Conservation (phyloP, 2,888 invertebrate species). For the Chrysolina oricalcia region DNA sequence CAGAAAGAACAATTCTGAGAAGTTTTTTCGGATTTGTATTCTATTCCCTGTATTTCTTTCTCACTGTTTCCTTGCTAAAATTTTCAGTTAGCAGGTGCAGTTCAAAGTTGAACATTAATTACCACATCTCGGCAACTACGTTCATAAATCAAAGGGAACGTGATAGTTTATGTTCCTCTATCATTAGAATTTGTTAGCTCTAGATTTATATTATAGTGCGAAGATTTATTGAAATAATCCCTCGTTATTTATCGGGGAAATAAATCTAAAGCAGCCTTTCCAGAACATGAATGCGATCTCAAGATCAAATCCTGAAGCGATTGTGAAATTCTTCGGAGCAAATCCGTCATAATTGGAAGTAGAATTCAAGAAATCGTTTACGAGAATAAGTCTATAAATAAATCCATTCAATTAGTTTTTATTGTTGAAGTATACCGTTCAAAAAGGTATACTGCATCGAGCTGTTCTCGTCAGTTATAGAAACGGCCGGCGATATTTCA, state of each 20-base stretch:
- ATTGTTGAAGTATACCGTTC: conserved; percentile 56
- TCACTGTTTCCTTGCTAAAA: no score
- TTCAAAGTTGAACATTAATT: neutral
- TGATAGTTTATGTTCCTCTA: neutral
- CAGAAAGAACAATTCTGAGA: no score
- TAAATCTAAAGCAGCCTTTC: neutral
- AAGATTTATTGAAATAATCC: conserved; percentile 8
- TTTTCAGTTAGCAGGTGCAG: neutral
- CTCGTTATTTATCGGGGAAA: neutral
- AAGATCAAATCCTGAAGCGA: neutral
- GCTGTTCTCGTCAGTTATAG: conserved; percentile 58
- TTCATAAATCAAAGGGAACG: neutral
- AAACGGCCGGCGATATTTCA: conserved; percentile 59
- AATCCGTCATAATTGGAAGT: neutral
- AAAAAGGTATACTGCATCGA: conserved; percentile 62
- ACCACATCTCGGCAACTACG: neutral
- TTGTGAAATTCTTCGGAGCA: neutral
- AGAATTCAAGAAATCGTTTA: neutral
- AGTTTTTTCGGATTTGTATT: no score
- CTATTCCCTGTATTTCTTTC: no score
- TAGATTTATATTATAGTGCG: neutral
- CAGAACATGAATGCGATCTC: neutral
- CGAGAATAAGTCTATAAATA: conserved; percentile 14
- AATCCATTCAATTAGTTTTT: conserved; percentile 51
- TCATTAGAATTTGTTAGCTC: neutral